phyloP scores from a whole-genome alignment of 1,140 invertebrate species.

The Danaus plexippus region DNA sequence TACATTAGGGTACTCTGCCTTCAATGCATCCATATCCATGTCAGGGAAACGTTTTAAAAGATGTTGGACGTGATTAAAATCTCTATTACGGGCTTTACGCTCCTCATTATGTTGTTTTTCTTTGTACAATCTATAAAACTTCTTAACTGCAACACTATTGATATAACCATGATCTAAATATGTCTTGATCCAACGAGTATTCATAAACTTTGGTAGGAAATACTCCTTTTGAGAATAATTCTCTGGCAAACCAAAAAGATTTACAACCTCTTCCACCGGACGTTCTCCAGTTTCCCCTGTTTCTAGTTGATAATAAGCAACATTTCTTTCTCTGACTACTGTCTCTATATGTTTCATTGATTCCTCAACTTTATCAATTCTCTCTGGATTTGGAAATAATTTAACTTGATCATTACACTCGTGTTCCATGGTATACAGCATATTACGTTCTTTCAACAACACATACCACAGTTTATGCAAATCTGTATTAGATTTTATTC shows the following conservation, averaged over 20 bases:
- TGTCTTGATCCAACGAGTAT: constrained; percentile 75
- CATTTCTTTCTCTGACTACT: constrained; percentile 93
- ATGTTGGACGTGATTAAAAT: constrained; percentile 76
- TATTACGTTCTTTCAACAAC: constrained; percentile 96
- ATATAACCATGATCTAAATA: constrained; percentile 72
- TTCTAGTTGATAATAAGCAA: constrained; percentile 92
- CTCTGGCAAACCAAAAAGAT: constrained; percentile 74
- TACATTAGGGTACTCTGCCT: constrained; percentile 82
- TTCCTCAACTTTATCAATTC: constrained; percentile 94
- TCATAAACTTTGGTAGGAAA: constrained; percentile 59
- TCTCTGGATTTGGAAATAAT: constrained; percentile 94
- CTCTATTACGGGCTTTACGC: constrained; percentile 72
- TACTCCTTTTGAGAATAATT: constrained; percentile 58
- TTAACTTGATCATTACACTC: constrained; percentile 78
- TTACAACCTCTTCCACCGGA: constrained; percentile 73
- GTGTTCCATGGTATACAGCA: constrained; percentile 97
- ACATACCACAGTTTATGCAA: constrained; percentile 99
- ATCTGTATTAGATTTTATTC: constrained; percentile 96
- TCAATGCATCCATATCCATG: constrained; percentile 79
- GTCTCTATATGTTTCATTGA: constrained; percentile 96
- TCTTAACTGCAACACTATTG: constrained; percentile 73
- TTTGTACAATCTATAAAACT: constrained; percentile 76
- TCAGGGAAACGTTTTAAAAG: constrained; percentile 84
- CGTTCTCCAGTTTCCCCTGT: constrained; percentile 88
- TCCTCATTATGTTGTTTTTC: constrained; percentile 77